Percentiles rank a stretch among this genome's conserved stretches.
Conservation (phyloP, 2,113 vertebrate genomes). For the Corythornis vintsioides region DNA sequence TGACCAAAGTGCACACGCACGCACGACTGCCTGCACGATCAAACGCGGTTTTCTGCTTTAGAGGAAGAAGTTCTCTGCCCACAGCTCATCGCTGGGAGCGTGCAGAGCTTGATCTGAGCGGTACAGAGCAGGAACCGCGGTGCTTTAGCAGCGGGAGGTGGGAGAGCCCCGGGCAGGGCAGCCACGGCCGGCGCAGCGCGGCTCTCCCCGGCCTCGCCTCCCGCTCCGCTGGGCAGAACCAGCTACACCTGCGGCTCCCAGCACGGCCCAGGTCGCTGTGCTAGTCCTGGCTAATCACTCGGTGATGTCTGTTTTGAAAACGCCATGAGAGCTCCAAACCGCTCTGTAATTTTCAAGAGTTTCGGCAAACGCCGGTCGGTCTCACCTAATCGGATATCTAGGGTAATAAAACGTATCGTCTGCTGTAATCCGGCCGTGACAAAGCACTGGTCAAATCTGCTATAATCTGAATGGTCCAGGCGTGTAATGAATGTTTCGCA, state of each 20-base stretch:
- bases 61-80: not conserved
- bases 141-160: too few species aligned
- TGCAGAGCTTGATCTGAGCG: not conserved
- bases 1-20: not conserved
- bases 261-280: not conserved
- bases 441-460: not conserved
- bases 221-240: not conserved
- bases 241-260: accelerated
- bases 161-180: not conserved
- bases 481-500: not conserved
- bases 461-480: not conserved
- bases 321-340: accelerated
- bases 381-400: not conserved
- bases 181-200: not conserved
- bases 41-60: not conserved
- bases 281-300: not conserved
- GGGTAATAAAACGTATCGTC: not conserved
- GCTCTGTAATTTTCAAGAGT: not conserved
- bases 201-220: not conserved
- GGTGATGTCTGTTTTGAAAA: accelerated
- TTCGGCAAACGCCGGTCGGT: not conserved
- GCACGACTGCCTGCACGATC: not conserved
- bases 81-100: not conserved
- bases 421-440: not conserved
- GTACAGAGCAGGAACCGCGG: not conserved